Conservation (phyloP, 1,140 invertebrate species). For the Gonatopus flavifemur region DNA sequence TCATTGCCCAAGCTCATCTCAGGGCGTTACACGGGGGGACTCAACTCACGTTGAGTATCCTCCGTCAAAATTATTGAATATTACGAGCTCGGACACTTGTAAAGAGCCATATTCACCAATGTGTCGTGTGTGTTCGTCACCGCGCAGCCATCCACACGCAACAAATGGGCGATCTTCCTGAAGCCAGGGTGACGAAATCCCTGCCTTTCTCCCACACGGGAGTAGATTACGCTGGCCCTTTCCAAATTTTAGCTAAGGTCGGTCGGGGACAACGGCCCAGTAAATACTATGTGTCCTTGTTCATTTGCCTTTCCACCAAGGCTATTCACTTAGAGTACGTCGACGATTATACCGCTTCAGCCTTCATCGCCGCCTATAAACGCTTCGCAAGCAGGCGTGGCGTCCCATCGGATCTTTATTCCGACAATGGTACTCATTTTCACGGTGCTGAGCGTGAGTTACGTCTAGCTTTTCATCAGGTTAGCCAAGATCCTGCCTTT, state of each 20-base stretch:
- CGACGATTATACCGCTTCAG: not conserved
- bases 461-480: not conserved
- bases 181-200: constrained; percentile 21
- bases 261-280: constrained; percentile 3
- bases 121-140: constrained; percentile 17
- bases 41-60: constrained; percentile 16
- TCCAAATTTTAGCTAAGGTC: constrained; percentile 24
- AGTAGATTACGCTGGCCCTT: constrained; percentile 14
- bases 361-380: constrained; percentile 2
- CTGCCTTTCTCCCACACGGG: constrained; percentile 26
- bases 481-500: not conserved
- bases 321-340: not conserved
- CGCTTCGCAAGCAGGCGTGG: not conserved
- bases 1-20: constrained; percentile 15
- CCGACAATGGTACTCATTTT: constrained; percentile 5
- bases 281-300: no score
- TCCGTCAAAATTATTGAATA: constrained; percentile 33
- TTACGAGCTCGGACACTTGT: constrained; percentile 20
- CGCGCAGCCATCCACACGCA: constrained; percentile 32
- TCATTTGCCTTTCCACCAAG: constrained; percentile 11
- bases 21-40: constrained; percentile 22
- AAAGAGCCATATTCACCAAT: constrained; percentile 8
- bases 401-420: not conserved
- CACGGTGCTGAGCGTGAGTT: constrained; percentile 2
- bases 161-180: constrained; percentile 43